phyloP scores from a whole-genome alignment of 2,888 invertebrate genomes.

The Thumatha senex region DNA sequence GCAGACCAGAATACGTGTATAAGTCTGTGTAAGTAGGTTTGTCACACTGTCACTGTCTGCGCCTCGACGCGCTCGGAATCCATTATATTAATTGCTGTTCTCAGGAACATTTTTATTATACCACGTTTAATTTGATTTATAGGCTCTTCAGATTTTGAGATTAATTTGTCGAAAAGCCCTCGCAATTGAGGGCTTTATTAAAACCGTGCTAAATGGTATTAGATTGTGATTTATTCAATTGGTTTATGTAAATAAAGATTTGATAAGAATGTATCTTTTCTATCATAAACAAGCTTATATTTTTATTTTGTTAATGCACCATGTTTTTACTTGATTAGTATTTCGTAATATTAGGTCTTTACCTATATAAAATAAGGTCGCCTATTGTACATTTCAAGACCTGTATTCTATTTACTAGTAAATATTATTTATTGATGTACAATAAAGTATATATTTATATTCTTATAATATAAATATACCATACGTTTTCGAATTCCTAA shows the following conservation, averaged over 20 bases:
- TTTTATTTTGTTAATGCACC: too few relatives aligned
- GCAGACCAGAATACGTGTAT: constrained; percentile 58
- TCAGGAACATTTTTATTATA: constrained; percentile 36
- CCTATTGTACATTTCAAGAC: too few relatives aligned
- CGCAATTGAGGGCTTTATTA: constrained; percentile 23
- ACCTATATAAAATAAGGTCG: too few relatives aligned
- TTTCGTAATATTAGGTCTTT: too few relatives aligned
- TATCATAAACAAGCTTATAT: too few relatives aligned
- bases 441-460: too few relatives aligned
- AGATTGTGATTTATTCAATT: constrained; percentile 24
- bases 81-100: constrained; percentile 39
- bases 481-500: too few relatives aligned
- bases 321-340: too few relatives aligned
- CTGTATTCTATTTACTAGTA: too few relatives aligned
- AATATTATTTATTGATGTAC: too few relatives aligned
- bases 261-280: not conserved
- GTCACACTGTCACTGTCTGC: constrained; percentile 31
- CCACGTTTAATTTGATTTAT: constrained; percentile 37
- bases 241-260: constrained; percentile 3
- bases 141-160: constrained; percentile 25
- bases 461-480: too few relatives aligned
- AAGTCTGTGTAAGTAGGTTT: constrained; percentile 40
- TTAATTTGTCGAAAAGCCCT: constrained; percentile 24
- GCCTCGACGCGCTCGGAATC: constrained; percentile 39
- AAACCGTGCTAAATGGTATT: constrained; percentile 24